Conservation (phyloP, 2,797 vertebrate species). For the Streptopelia turtur region DNA sequence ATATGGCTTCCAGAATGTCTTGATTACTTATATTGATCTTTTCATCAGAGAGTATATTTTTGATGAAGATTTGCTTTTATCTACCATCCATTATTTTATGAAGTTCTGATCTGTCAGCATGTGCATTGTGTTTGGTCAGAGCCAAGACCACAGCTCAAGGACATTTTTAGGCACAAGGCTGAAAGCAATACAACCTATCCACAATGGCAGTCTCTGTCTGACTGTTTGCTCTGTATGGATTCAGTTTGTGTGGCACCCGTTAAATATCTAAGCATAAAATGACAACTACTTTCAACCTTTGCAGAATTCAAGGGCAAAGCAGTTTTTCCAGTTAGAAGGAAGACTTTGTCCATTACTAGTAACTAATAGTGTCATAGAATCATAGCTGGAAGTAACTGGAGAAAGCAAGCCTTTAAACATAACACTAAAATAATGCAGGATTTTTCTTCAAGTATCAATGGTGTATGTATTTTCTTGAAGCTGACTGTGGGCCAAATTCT, state of each 20-base stretch:
- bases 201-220: conserved; percentile 60
- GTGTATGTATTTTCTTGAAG: background rate
- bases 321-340: conserved; percentile 48
- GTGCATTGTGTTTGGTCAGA: background rate
- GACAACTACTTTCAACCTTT: conserved; percentile 13
- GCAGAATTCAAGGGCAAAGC: conserved; percentile 21
- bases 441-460: background rate
- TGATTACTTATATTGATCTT: background rate
- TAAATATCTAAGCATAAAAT: conserved; percentile 45
- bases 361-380: background rate
- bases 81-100: conserved; percentile 23
- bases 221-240: conserved; percentile 45
- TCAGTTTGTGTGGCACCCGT: conserved; percentile 39
- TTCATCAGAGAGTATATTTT: background rate
- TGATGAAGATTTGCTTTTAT: conserved; percentile 15
- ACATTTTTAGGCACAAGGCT: conserved; percentile 4
- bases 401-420: background rate
- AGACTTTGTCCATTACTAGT: background rate
- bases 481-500: background rate
- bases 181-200: background rate
- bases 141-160: too few species aligned
- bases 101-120: conserved; percentile 25
- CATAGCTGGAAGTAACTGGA: background rate
- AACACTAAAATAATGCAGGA: background rate
- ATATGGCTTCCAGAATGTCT: background rate